These are phyloP conservation scores for Sicus ferrugineus DNA, from an alignment of 2,888 invertebrate species.

Conservation along the genomic window DNA sequence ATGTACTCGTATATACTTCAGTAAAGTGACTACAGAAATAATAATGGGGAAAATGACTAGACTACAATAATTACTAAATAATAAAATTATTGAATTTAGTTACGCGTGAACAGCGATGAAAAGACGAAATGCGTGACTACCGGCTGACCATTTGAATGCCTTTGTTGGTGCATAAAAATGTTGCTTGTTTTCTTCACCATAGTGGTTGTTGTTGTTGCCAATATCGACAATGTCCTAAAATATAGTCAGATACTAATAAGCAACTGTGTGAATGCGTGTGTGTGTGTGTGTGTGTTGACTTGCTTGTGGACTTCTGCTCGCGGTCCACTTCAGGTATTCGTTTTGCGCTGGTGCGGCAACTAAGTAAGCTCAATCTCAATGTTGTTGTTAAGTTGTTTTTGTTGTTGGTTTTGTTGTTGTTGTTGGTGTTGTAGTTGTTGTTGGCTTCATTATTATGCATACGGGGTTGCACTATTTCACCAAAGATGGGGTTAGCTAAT, in stretches of 20 bases:
- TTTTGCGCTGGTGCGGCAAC: constrained; percentile 12
- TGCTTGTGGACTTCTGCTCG: neutral
- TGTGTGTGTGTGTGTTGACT: neutral
- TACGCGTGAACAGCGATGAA: neutral
- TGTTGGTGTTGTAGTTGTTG: constrained; percentile 12
- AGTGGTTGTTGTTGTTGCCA: neutral
- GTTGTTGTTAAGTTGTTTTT: constrained; percentile 3
- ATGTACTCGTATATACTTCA: no score
- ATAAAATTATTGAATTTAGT: neutral
- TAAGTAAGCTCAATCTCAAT: constrained; percentile 16
- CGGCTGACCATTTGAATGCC: constrained; percentile 5
- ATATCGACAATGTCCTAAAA: constrained; percentile 8
- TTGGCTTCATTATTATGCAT: constrained; percentile 64
- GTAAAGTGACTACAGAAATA: no score
- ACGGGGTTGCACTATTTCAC: constrained; percentile 64
- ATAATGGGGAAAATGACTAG: no score
- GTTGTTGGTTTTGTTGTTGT: constrained; percentile 28
- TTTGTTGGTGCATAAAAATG: constrained; percentile 20
- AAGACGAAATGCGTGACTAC: neutral
- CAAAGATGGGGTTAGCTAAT: constrained; percentile 63
- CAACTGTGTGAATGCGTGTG: neutral
- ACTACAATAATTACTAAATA: neutral
- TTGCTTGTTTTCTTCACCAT: neutral
- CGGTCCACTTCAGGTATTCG: neutral
- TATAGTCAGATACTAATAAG: no score